Evolutionary conservation across 2,888 invertebrate species (phyloP).

Genomic region (Charanyca ferruginea): DNA sequence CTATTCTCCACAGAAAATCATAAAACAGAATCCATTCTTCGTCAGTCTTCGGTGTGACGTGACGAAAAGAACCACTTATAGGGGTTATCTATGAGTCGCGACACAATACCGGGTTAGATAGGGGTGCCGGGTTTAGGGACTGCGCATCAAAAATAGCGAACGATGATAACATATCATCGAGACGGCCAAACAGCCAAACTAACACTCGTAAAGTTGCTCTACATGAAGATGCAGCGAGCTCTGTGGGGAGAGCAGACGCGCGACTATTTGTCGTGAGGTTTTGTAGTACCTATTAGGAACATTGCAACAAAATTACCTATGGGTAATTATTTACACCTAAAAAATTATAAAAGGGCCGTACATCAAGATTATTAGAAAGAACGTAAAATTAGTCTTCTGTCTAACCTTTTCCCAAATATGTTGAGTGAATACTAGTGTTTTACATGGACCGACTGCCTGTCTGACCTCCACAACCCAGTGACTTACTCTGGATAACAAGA

Average conservation of each 20-base stretch:
- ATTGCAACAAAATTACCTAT: neutral
- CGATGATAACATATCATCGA: slow-evolving; percentile 84
- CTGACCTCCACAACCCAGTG: too few species aligned
- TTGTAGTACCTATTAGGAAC: slow-evolving; percentile 4
- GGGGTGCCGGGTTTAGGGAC: slow-evolving; percentile 70
- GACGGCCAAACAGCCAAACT: slow-evolving; percentile 80
- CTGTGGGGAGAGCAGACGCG: slow-evolving; percentile 64
- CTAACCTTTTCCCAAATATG: too few species aligned
- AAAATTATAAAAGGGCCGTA: neutral
- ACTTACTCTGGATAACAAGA: too few species aligned
- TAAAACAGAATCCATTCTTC: slow-evolving; percentile 52
- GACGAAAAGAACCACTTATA: slow-evolving; percentile 65
- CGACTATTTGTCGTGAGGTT: slow-evolving; percentile 50
- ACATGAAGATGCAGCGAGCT: slow-evolving; percentile 76
- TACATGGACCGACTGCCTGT: too few species aligned
- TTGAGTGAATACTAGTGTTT: too few species aligned
- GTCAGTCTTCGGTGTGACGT: slow-evolving; percentile 54
- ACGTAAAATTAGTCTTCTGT: too few species aligned
- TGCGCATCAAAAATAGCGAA: slow-evolving; percentile 69
- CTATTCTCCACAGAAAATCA: slow-evolving; percentile 56
- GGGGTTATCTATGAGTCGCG: slow-evolving; percentile 68
- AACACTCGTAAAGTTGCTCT: slow-evolving; percentile 84
- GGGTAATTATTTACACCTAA: neutral
- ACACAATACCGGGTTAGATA: slow-evolving; percentile 69
- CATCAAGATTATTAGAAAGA: neutral